Conservation (phyloP, 2,113 vertebrate species). For the Cheilinus undulatus region DNA sequence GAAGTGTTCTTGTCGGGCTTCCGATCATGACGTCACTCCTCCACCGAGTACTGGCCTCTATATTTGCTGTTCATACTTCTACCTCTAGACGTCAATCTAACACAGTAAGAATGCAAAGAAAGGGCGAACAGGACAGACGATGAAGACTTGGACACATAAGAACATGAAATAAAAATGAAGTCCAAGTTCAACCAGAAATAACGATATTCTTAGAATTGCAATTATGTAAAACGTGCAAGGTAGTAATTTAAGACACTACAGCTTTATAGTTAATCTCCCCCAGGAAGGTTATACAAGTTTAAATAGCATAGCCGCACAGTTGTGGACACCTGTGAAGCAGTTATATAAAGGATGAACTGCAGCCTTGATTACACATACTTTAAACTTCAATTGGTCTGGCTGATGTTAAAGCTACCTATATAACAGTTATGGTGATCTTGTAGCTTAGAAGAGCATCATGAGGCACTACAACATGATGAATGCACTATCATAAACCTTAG, state of each 20-base stretch:
- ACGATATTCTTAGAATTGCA: not conserved
- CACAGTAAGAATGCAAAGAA: not conserved
- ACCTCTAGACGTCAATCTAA: constrained; percentile 50
- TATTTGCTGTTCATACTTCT: not conserved
- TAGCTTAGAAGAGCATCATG: not conserved
- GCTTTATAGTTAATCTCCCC: not conserved
- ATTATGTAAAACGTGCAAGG: not conserved
- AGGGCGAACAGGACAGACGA: no score
- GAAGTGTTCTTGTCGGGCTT: no score
- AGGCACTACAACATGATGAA: not conserved
- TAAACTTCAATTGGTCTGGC: not conserved
- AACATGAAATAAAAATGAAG: no score
- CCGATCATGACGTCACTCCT: not conserved
- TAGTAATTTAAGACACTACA: not conserved
- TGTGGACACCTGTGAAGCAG: not conserved
- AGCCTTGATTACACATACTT: not conserved
- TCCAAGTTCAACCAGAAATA: no score
- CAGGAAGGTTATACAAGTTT: not conserved
- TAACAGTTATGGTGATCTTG: not conserved
- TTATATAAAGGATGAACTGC: not conserved
- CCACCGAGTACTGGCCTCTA: rapidly evolving
- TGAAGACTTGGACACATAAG: not conserved
- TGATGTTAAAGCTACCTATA: not conserved
- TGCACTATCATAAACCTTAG: not conserved
- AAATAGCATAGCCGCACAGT: not conserved